Evolutionary conservation across 1,140 invertebrate species (phyloP).

Genomic region (Leguminivora glycinivorella): DNA sequence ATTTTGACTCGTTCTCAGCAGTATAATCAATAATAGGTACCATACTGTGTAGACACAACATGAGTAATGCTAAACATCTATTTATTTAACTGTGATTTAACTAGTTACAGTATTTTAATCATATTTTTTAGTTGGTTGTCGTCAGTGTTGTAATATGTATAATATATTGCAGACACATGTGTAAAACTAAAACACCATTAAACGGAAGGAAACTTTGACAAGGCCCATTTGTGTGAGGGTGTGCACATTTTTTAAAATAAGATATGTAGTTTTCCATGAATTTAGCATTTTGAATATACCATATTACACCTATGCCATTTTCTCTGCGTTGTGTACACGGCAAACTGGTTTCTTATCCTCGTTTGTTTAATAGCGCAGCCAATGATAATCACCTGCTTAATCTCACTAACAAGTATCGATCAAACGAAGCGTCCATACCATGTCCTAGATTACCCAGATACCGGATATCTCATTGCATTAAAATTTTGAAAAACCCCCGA

Average conservation of each 20-base stretch:
- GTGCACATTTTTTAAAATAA: too few species aligned
- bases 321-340: neutral
- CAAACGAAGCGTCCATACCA: neutral
- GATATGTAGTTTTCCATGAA: neutral
- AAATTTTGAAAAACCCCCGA: too few species aligned
- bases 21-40: neutral
- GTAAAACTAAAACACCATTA: too few species aligned
- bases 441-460: too few species aligned
- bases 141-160: too few species aligned
- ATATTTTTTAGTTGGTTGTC: too few species aligned
- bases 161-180: too few species aligned
- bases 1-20: constrained; percentile 16
- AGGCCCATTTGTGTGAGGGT: too few species aligned
- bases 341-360: constrained; percentile 5
- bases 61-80: neutral
- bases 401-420: neutral
- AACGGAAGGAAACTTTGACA: too few species aligned
- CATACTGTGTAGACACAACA: neutral
- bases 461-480: too few species aligned
- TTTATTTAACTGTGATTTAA: too few species aligned
- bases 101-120: too few species aligned
- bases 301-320: neutral
- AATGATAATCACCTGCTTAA: constrained; percentile 6
- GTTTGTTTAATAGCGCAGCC: neutral
- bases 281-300: neutral